Percentiles rank a stretch among this genome's conserved stretches.
These are phyloP conservation scores for Cacoxenus indagator DNA, from an alignment of 2,888 invertebrate genomes.

Conservation along the genomic window DNA sequence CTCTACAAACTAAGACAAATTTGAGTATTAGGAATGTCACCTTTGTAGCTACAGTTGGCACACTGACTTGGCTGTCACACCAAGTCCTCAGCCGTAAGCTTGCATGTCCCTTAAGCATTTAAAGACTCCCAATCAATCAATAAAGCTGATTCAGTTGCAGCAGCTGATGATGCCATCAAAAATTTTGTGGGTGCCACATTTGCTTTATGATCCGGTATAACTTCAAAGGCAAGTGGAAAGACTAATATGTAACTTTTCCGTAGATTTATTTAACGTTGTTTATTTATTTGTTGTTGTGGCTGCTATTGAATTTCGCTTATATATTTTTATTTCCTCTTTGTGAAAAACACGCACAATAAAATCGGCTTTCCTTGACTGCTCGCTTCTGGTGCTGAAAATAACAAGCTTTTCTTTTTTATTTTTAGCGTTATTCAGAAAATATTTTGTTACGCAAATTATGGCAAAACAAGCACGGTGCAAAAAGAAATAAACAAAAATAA, in stretches of 20 bases:
- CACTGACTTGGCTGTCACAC: too few relatives aligned
- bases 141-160: too few relatives aligned
- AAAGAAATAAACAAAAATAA: background rate
- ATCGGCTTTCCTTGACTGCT: background rate
- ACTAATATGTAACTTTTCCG: background rate
- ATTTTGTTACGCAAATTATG: constrained; percentile 8
- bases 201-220: too few relatives aligned
- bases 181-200: too few relatives aligned
- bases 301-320: background rate
- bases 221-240: too few relatives aligned
- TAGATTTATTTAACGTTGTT: background rate
- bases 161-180: too few relatives aligned
- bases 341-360: background rate
- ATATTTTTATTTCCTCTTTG: background rate
- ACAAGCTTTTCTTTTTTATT: background rate
- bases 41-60: too few relatives aligned
- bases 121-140: too few relatives aligned
- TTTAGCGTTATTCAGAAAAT: background rate
- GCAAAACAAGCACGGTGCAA: background rate
- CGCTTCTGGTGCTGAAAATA: background rate
- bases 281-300: background rate
- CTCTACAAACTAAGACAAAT: too few relatives aligned
- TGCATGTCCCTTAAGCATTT: too few relatives aligned
- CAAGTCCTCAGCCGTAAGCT: too few relatives aligned
- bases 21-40: too few relatives aligned